A percentile compares a stretch with the other conserved stretches of the same genome.
Conservation (phyloP, 2,113 vertebrate species). For the Cynoglossus semilaevis region DNA sequence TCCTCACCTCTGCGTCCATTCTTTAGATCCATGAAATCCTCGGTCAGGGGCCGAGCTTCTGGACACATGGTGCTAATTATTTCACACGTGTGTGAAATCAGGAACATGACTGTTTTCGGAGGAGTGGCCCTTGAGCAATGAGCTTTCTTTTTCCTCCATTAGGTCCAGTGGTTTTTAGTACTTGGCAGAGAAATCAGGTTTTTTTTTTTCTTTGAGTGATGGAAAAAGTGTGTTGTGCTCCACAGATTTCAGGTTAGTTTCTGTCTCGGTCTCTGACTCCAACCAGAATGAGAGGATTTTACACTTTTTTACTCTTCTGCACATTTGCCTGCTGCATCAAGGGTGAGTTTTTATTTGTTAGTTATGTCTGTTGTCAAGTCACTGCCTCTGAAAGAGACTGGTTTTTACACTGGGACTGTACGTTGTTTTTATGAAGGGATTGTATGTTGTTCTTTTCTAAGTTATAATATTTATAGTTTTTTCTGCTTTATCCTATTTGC, state of each 20-base stretch:
- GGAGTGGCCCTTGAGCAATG: slow-evolving; percentile 53
- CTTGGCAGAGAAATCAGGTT: slow-evolving; percentile 17
- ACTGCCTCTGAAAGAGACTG: too few species aligned
- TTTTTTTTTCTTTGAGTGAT: slow-evolving; percentile 11
- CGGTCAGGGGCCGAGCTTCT: slow-evolving; percentile 49
- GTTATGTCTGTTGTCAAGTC: too few species aligned
- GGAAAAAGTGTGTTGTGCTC: slow-evolving; percentile 7
- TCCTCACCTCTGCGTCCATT: slow-evolving; percentile 3
- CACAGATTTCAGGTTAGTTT: slow-evolving; percentile 7
- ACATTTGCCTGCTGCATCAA: slow-evolving; percentile 34
- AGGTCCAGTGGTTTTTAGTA: slow-evolving; percentile 11
- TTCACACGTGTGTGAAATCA: slow-evolving; percentile 74
- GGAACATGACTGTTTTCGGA: slow-evolving; percentile 40
- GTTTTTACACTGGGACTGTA: too few species aligned
- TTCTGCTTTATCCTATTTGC: neutral
- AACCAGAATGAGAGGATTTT: slow-evolving; percentile 53
- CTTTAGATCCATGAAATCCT: slow-evolving; percentile 12
- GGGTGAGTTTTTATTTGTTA: slow-evolving; percentile 56
- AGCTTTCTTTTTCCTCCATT: slow-evolving; percentile 31
- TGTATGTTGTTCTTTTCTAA: neutral
- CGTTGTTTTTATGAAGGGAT: neutral
- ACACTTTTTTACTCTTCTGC: slow-evolving; percentile 42
- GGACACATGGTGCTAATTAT: slow-evolving; percentile 71
- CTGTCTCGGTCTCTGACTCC: slow-evolving; percentile 6
- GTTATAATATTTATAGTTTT: neutral